Percentiles rank a stretch among this genome's conserved stretches.
phyloP scores from a whole-genome alignment of 2,797 vertebrate species.

The Gila robusta region DNA sequence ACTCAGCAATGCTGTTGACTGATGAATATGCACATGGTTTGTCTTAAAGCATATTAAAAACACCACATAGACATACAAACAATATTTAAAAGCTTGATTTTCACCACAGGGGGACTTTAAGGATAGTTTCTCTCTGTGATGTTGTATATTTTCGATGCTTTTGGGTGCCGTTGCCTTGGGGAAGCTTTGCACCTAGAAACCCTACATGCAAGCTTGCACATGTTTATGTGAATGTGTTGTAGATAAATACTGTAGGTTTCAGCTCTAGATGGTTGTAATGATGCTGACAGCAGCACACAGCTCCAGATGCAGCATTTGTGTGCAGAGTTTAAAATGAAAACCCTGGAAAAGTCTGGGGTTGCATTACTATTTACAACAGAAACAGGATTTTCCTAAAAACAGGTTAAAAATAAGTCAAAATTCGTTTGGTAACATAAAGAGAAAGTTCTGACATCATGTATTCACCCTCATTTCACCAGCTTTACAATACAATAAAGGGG shows the following conservation, averaged over 20 bases:
- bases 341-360: neutral
- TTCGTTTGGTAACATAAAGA: no score
- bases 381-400: neutral
- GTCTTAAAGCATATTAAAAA: no score
- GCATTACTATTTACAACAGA: neutral
- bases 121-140: neutral
- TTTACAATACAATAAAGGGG: neutral
- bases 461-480: no score
- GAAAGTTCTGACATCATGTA: no score
- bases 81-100: no score
- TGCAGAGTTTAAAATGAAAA: constrained; percentile 29
- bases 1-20: no score
- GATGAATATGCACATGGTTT: no score
- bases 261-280: constrained; percentile 11
- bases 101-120: no score
- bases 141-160: neutral
- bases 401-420: no score
- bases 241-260: neutral
- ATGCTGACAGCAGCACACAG: constrained; percentile 24
- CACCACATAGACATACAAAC: no score
- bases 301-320: constrained; percentile 29
- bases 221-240: neutral
- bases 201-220: neutral
- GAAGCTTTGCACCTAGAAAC: constrained; percentile 3
- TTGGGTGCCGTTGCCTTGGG: neutral